Percentiles rank a stretch among this genome's conserved stretches.
These are phyloP conservation scores for Seriola quinqueradiata DNA, from an alignment of 2,113 vertebrate species.

Conservation along the genomic window DNA sequence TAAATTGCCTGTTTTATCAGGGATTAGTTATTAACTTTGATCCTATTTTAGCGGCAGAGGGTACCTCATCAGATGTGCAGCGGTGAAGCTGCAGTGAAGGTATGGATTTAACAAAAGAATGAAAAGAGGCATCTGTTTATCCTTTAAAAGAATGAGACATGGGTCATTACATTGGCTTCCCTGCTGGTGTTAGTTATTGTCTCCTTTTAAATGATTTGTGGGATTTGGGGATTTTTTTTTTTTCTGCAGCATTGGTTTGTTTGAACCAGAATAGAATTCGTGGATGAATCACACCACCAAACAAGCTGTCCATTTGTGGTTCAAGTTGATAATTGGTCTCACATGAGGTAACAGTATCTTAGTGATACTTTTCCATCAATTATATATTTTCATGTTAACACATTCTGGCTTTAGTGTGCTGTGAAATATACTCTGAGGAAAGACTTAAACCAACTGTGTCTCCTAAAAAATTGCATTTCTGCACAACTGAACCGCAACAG, in stretches of 20 bases:
- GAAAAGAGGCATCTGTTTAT: conserved; percentile 45
- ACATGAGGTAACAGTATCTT: conserved; percentile 40
- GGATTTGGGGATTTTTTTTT: conserved; percentile 55
- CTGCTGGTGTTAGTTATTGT: conserved; percentile 42
- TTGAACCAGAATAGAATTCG: conserved; percentile 41
- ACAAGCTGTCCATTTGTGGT: conserved; percentile 52
- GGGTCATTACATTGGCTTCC: conserved; percentile 47
- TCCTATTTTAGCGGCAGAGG: conserved; percentile 33
- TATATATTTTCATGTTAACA: conserved; percentile 31
- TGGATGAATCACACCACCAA: conserved; percentile 30
- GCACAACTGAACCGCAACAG: too few species aligned
- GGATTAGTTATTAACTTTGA: conserved; percentile 64
- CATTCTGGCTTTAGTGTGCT: conserved; percentile 14
- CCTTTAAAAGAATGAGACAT: conserved; percentile 33
- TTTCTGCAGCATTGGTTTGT: conserved; percentile 27
- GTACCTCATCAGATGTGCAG: neutral
- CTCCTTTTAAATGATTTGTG: conserved; percentile 63
- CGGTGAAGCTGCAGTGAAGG: neutral
- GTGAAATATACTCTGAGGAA: conserved; percentile 25
- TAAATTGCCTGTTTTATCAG: conserved; percentile 54
- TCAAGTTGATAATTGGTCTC: conserved; percentile 64
- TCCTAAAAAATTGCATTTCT: too few species aligned
- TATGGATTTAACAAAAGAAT: conserved; percentile 28
- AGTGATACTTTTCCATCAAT: conserved; percentile 52
- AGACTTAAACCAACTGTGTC: too few species aligned